These are phyloP conservation scores for Chloroceryle aenea DNA, from an alignment of 2,113 vertebrate species.

Conservation along the genomic window DNA sequence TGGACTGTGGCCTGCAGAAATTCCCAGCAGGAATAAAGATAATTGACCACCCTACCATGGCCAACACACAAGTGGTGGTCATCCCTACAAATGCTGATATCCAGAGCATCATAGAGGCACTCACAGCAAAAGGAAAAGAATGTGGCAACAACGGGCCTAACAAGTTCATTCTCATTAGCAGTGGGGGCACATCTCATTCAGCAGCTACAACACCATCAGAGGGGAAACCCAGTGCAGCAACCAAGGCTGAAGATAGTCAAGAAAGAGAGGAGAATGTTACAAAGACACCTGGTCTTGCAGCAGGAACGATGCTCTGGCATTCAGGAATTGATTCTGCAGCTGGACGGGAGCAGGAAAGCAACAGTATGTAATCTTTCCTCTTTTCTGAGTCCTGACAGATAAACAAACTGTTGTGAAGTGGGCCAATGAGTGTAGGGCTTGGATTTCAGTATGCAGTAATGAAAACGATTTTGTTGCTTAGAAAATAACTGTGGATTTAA, in stretches of 20 bases:
- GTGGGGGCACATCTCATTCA: conserved; percentile 43
- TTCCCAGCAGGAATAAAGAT: conserved; percentile 84
- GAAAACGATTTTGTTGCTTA: neutral
- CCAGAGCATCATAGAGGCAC: conserved; percentile 87
- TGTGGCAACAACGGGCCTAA: conserved; percentile 86
- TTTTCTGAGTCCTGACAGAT: neutral
- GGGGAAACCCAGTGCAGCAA: neutral
- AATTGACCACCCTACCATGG: conserved; percentile 87
- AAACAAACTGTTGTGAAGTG: neutral
- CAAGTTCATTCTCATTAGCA: conserved; percentile 92
- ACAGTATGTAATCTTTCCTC: conserved; percentile 33
- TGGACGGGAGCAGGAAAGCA: neutral
- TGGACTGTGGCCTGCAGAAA: conserved; percentile 24
- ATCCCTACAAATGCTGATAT: conserved; percentile 85
- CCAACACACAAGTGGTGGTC: conserved; percentile 89
- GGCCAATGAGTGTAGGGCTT: neutral
- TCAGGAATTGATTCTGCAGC: neutral
- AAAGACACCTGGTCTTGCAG: conserved; percentile 1
- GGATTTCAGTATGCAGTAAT: neutral
- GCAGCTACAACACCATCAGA: neutral
- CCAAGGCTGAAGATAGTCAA: neutral
- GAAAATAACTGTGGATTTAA: neutral
- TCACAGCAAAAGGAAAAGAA: conserved; percentile 90
- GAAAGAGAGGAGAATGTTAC: conserved; percentile 3
- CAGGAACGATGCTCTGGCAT: neutral